These are phyloP conservation scores for Gyrodactylus salaris DNA, from an alignment of 1,140 invertebrate genomes.

Conservation along the genomic window DNA sequence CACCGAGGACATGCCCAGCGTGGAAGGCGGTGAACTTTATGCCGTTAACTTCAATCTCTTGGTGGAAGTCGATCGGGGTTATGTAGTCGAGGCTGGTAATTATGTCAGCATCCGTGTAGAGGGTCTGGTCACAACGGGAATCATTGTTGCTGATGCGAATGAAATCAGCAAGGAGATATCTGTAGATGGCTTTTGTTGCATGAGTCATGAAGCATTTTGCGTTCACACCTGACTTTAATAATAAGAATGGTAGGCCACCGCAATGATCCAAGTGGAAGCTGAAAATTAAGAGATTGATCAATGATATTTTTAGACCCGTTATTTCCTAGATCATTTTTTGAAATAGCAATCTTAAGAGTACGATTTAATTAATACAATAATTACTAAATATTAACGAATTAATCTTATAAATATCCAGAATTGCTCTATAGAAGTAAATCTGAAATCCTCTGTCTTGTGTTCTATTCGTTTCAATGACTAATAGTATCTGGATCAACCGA, in stretches of 20 bases:
- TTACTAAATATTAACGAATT: too few relatives aligned
- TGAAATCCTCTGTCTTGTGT: too few relatives aligned
- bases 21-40: slow-evolving; percentile 88
- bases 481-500: too few relatives aligned
- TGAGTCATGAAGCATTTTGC: slow-evolving; percentile 98
- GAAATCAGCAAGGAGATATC: slow-evolving; percentile 70
- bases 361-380: too few relatives aligned
- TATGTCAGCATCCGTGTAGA: slow-evolving; percentile 29
- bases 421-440: too few relatives aligned
- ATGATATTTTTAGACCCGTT: too few relatives aligned
- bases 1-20: slow-evolving; percentile 78
- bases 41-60: slow-evolving; percentile 67
- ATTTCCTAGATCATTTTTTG: too few relatives aligned
- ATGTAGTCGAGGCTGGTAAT: slow-evolving; percentile 94
- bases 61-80: slow-evolving; percentile 22
- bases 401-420: too few relatives aligned
- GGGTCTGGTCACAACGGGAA: neutral
- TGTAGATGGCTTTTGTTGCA: slow-evolving; percentile 93
- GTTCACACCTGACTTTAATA: slow-evolving; percentile 82
- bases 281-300: too few relatives aligned
- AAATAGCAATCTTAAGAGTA: too few relatives aligned
- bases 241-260: slow-evolving; percentile 83
- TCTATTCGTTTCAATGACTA: too few relatives aligned
- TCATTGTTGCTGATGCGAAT: slow-evolving; percentile 7
- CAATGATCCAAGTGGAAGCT: slow-evolving; percentile 87